Conservation (phyloP, 2,797 vertebrate species). For the Strix occidentalis region DNA sequence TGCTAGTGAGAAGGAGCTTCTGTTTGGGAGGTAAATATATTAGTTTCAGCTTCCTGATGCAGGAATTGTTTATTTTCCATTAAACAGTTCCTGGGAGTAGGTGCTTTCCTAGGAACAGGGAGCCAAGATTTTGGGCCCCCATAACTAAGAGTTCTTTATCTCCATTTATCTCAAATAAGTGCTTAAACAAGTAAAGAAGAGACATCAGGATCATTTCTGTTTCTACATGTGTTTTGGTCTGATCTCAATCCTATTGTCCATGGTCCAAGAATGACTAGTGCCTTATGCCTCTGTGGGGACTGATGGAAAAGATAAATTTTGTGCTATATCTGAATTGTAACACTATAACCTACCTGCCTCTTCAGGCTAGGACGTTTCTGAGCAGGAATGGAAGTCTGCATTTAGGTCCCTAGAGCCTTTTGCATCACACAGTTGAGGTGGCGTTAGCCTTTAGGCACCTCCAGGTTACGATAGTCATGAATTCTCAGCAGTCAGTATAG, state of each 20-base stretch:
- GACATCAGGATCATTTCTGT: neutral
- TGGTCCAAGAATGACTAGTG: neutral
- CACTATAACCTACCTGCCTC: conserved; percentile 31
- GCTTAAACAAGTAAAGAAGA: neutral
- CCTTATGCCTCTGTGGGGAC: neutral
- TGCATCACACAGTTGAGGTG: conserved; percentile 21
- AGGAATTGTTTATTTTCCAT: conserved; percentile 6
- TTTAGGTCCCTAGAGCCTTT: conserved; percentile 46
- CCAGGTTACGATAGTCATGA: conserved; percentile 43
- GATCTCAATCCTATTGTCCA: fast-evolving
- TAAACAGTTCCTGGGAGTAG: neutral
- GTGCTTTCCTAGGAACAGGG: neutral
- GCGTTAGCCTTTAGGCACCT: conserved; percentile 61
- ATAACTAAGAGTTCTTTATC: neutral
- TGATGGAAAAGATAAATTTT: neutral
- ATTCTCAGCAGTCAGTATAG: conserved; percentile 38
- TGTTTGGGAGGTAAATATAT: neutral
- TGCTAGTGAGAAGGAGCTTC: neutral
- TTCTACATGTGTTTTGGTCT: neutral
- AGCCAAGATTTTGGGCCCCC: neutral
- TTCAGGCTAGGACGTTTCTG: conserved; percentile 19
- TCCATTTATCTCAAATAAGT: neutral
- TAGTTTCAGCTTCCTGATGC: neutral
- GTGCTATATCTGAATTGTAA: neutral
- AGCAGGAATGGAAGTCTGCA: conserved; percentile 26